A percentile compares a stretch with the other conserved stretches of the same genome.
These are phyloP conservation scores for Rhingia rostrata DNA, from an alignment of 2,888 invertebrate genomes.

Conservation along the genomic window DNA sequence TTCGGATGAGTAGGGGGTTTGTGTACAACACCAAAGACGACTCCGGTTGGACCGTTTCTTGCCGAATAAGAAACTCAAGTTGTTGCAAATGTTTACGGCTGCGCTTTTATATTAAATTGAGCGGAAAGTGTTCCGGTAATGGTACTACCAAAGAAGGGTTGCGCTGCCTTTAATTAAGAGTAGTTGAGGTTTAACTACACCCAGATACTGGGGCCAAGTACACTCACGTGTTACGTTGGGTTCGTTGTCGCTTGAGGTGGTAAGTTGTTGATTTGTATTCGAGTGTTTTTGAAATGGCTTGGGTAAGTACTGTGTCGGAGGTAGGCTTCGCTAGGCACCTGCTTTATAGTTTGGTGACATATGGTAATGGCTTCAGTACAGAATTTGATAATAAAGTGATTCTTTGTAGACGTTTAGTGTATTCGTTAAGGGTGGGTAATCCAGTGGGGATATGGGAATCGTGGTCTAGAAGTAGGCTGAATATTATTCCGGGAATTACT, in stretches of 20 bases:
- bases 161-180: slow-evolving; percentile 59
- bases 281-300: slow-evolving; percentile 8
- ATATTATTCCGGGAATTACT: neutral
- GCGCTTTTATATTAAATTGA: slow-evolving; percentile 69
- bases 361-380: slow-evolving; percentile 20
- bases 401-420: slow-evolving; percentile 8
- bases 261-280: slow-evolving; percentile 36
- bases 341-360: slow-evolving; percentile 17
- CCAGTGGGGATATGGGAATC: neutral
- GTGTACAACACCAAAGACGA: neutral
- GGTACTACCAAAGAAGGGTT: slow-evolving; percentile 30
- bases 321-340: slow-evolving; percentile 3
- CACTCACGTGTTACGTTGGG: neutral
- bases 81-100: slow-evolving; percentile 64
- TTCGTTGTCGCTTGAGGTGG: slow-evolving; percentile 18
- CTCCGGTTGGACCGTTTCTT: neutral
- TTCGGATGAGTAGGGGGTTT: neutral
- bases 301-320: neutral
- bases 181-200: slow-evolving; percentile 43
- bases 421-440: neutral
- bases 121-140: slow-evolving; percentile 69
- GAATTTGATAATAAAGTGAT: slow-evolving; percentile 26
- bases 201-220: no score
- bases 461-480: neutral
- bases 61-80: slow-evolving; percentile 61